Percentiles rank a stretch among this genome's conserved stretches.
Conservation (phyloP, 1,140 invertebrate genomes). For the Drosophila pseudoananassae region DNA sequence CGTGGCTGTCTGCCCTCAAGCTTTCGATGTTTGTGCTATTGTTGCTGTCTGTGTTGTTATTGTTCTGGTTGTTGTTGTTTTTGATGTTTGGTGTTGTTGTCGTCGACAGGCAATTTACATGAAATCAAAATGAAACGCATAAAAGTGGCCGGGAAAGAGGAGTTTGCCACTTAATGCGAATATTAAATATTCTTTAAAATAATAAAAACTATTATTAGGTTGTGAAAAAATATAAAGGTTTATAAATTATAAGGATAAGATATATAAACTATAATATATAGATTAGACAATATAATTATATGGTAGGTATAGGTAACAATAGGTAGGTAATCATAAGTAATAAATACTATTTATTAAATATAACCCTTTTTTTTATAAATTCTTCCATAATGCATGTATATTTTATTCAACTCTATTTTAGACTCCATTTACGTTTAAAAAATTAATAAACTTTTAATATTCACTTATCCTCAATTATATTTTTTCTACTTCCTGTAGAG, state of each 20-base stretch:
- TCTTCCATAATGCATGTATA: not conserved
- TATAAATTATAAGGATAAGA: not conserved
- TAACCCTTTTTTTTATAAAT: too few relatives aligned
- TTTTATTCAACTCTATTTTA: not conserved
- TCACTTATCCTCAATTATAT: not conserved
- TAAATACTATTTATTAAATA: too few relatives aligned
- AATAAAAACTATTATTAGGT: not conserved
- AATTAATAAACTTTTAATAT: not conserved
- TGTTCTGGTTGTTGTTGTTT: slow-evolving; percentile 32
- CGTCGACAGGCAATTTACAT: slow-evolving; percentile 80
- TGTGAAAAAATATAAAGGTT: not conserved
- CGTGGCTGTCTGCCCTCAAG: slow-evolving; percentile 15
- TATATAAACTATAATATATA: not conserved
- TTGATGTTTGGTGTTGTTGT: slow-evolving; percentile 74
- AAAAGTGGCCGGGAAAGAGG: slow-evolving; percentile 30
- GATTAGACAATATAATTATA: too few relatives aligned
- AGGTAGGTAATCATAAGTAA: too few relatives aligned
- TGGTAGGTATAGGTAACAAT: too few relatives aligned
- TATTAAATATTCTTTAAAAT: slow-evolving; percentile 22
- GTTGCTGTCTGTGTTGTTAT: slow-evolving; percentile 17
- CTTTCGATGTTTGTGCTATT: slow-evolving; percentile 20
- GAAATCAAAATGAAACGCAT: slow-evolving; percentile 79
- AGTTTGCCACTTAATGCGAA: slow-evolving; percentile 8
- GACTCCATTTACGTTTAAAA: not conserved
- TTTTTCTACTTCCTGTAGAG: slow-evolving; percentile 2